phyloP scores from a whole-genome alignment of 2,888 invertebrate genomes.

The Nymphalis c-album region DNA sequence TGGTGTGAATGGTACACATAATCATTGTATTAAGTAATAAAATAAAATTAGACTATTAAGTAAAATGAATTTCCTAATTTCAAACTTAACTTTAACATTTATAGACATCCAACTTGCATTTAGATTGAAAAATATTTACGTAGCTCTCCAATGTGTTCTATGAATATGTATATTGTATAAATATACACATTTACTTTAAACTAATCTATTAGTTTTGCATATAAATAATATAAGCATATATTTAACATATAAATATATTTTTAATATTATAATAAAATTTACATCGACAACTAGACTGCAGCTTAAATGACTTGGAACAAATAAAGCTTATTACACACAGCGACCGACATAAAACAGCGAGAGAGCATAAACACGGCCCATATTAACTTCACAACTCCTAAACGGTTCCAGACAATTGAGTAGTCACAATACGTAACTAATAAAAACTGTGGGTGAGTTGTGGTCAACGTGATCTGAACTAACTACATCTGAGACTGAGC shows the following conservation, averaged over 20 bases:
- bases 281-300: background rate
- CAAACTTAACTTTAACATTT: background rate
- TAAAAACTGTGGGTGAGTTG: constrained; percentile 29
- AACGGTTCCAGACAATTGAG: constrained; percentile 32
- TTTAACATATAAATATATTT: background rate
- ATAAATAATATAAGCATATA: background rate
- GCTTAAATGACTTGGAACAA: background rate
- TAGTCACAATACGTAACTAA: constrained; percentile 26
- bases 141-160: background rate
- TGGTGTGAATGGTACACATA: too few relatives aligned
- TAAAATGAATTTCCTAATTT: background rate
- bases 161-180: background rate
- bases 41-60: too few relatives aligned
- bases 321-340: background rate
- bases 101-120: background rate
- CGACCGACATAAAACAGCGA: constrained; percentile 14
- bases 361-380: constrained; percentile 20
- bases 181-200: background rate
- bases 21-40: too few relatives aligned
- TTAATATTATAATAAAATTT: constrained; percentile 5
- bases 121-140: background rate
- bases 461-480: constrained; percentile 33
- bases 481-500: background rate
- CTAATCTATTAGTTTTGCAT: constrained; percentile 5
- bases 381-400: constrained; percentile 23